Base-by-base conservation (phyloP, 2,888 invertebrate species). In the Drosophila colorata region DNA sequence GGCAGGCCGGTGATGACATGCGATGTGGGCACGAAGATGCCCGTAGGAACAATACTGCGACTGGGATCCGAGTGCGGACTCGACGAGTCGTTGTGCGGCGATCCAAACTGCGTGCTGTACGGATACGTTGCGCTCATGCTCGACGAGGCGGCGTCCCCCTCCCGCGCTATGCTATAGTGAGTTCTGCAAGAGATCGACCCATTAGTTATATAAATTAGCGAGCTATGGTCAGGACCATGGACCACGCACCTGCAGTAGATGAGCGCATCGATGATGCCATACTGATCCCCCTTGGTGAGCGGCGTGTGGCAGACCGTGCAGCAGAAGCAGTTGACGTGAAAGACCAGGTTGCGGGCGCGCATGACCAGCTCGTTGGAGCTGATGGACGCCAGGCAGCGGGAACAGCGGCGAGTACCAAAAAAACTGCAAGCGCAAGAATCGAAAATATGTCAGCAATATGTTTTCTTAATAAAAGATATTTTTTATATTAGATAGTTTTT, bases 241-340 rank as follows among this genome's bases (percentile, higher is more conserved):
- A n/a, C n/a, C 6, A 63, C 64, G 76, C 80, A 94, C 93, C 97
- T 95, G 94, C 98, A 98, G 91, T 97, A 96, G 49, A 98, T 96
- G 78, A 96, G 95, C 60, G 96, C 95, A 83, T 97, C 97, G 81
- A 97, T 94, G 93, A 98, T 96, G 78, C 98, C 98, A 93, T 98
- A 99, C 88, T 97, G 97, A 91, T 99, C 98, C 41, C 99, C 99
- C 91, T 98, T 97, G 64, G 96, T 96, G 67, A 99, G 94, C 4
- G 96, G 95, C 37, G 96, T 94, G 91, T 95, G 95, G 93, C 98
- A 98, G 52, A 96, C 95, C 43, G 96, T 96, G 92, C 98, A 98
- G 47, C 97, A 96, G 93, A 99, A 99, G 93, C 98, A 99, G 90
- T 96, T 96, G 68, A 98, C 96, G 93, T 99, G 98, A 93, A 97